Percentiles rank a stretch among this genome's conserved stretches.
Conservation (phyloP, 1,140 invertebrate genomes). For the Diuraphis noxia region DNA sequence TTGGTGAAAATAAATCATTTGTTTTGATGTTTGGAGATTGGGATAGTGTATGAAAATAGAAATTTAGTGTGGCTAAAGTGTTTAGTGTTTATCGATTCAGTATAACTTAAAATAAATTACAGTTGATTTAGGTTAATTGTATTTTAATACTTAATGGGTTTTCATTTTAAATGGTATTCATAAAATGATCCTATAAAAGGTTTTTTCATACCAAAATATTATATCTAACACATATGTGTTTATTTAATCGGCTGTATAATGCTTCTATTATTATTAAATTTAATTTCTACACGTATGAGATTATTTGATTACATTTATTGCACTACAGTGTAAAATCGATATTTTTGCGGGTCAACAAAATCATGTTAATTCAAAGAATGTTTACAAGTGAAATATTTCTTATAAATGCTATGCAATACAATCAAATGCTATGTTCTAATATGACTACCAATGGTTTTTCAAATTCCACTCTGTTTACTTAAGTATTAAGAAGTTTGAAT, state of each 20-base stretch:
- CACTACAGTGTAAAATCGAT: background rate
- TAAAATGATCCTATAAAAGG: background rate
- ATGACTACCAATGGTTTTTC: background rate
- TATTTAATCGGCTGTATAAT: background rate
- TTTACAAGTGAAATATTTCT: background rate
- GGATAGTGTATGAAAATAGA: background rate
- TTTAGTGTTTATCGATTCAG: background rate
- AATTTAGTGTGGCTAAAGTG: background rate
- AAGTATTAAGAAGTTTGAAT: background rate
- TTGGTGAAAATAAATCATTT: background rate
- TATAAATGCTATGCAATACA: background rate
- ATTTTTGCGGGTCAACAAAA: background rate
- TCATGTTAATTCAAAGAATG: background rate
- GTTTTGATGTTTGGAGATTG: background rate
- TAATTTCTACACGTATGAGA: background rate
- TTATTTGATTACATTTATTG: background rate
- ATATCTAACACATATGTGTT: background rate
- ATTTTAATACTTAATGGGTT: background rate
- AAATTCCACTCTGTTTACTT: background rate
- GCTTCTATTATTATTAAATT: background rate
- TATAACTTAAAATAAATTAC: background rate
- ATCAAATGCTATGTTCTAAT: background rate
- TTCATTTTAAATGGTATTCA: background rate
- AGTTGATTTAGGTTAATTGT: slow-evolving; percentile 1
- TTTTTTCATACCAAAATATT: background rate